Conservation (phyloP, 2,113 vertebrate species). For the Poeciliopsis turrubarensis region DNA sequence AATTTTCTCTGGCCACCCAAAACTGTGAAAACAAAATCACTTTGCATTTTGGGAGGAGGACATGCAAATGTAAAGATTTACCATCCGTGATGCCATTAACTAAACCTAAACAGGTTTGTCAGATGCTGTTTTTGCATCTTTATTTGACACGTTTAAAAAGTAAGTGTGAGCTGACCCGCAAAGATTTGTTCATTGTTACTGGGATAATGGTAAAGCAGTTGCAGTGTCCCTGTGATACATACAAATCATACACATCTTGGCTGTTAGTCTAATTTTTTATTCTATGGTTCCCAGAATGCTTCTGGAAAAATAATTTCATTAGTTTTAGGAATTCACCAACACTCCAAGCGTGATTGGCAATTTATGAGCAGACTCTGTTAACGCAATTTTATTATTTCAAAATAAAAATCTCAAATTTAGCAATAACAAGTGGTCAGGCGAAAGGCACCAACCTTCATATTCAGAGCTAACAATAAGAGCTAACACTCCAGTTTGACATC, state of each 20-base stretch:
- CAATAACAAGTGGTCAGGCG: not conserved
- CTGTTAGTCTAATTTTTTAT: not conserved
- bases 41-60: no score
- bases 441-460: not conserved
- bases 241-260: no score
- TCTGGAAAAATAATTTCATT: not conserved
- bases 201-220: not conserved
- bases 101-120: no score
- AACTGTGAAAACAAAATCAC: no score
- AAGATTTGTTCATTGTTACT: not conserved
- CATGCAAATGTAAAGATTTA: no score
- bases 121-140: no score
- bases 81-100: no score
- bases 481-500: not conserved
- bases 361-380: not conserved
- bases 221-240: no score
- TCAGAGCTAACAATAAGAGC: not conserved
- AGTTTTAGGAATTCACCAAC: not conserved
- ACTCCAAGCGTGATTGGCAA: not conserved
- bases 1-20: no score
- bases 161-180: no score
- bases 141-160: no score
- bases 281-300: not conserved
- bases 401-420: not conserved
- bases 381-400: not conserved